Conservation (phyloP, 1,140 invertebrate species). For the Triops cancriformis region DNA sequence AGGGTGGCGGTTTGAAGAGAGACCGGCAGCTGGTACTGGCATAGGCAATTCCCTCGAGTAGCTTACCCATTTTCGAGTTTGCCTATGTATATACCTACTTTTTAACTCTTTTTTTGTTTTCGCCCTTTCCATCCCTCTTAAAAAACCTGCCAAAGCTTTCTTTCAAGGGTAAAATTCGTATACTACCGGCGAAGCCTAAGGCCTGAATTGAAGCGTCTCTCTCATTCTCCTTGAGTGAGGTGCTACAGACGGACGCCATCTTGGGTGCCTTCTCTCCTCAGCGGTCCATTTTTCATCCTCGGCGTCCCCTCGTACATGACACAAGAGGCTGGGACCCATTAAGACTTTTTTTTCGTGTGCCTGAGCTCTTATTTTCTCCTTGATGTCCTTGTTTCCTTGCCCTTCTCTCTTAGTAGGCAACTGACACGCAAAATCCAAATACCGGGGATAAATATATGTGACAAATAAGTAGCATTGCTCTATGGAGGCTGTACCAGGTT, state of each 20-base stretch:
- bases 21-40: background rate
- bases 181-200: background rate
- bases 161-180: background rate
- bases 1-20: background rate
- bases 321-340: background rate
- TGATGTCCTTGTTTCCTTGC: background rate
- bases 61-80: background rate
- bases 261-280: background rate
- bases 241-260: background rate
- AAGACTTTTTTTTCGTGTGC: background rate
- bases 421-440: too few species aligned
- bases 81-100: background rate
- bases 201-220: background rate
- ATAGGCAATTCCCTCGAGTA: constrained; percentile 13
- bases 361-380: background rate
- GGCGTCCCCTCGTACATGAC: background rate
- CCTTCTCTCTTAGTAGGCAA: background rate
- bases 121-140: background rate
- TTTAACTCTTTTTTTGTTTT: too few species aligned
- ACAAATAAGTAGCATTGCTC: too few species aligned
- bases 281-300: constrained; percentile 1
- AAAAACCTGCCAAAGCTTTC: background rate
- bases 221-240: background rate
- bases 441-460: too few species aligned
- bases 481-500: too few species aligned